A percentile compares a stretch with the other conserved stretches of the same genome.
Evolutionary conservation across 2,113 vertebrate genomes (phyloP).

Genomic region (Chitala chitala): DNA sequence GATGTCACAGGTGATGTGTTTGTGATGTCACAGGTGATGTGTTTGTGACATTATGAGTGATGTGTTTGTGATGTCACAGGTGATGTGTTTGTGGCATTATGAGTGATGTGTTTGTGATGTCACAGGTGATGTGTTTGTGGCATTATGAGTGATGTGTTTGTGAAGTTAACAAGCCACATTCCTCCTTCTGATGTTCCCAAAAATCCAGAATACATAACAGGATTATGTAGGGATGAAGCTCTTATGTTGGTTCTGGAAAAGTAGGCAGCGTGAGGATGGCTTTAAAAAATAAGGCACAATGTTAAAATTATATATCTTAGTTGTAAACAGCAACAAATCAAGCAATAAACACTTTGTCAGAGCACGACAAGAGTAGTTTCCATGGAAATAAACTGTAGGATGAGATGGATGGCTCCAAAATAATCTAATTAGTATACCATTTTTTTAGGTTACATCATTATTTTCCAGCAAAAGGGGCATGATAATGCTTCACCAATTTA

Average conservation of each 20-base stretch:
- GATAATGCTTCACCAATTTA: not conserved
- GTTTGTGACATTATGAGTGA: no score
- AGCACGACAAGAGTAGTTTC: not conserved
- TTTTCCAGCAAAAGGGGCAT: not conserved
- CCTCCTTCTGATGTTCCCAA: not conserved
- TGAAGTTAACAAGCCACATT: not conserved
- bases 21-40: no score
- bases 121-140: no score
- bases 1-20: no score
- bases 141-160: no score
- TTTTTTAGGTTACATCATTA: constrained; percentile 19
- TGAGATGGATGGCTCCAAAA: constrained; percentile 12
- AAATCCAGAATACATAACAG: not conserved
- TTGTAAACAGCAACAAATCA: no score
- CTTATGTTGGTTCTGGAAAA: not conserved
- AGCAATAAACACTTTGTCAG: no score
- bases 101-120: no score
- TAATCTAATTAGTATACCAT: constrained; percentile 19
- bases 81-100: no score
- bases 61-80: no score
- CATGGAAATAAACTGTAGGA: constrained; percentile 16
- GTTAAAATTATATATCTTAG: no score
- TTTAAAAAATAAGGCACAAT: not conserved
- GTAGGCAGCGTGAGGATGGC: not conserved
- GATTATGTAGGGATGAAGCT: not conserved